A percentile compares a stretch with the other conserved stretches of the same genome.
Evolutionary conservation across 2,797 vertebrate species (phyloP).

Genomic region (Etheostoma nigrum): DNA sequence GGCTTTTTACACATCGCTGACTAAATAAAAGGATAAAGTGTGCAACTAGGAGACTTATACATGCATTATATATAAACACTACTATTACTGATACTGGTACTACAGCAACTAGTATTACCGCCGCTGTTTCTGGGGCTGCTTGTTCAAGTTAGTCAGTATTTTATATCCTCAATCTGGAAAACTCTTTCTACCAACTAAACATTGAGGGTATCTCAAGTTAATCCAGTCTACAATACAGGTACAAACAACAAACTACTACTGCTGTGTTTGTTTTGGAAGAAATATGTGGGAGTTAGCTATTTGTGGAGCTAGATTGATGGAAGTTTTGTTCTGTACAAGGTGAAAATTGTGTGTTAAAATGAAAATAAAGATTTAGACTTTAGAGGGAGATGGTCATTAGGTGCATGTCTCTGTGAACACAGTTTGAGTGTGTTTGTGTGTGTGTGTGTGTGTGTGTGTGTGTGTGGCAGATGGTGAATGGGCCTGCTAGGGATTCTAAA

Average conservation of each 20-base stretch:
- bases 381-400: constrained; percentile 28
- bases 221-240: constrained; percentile 22
- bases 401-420: constrained; percentile 23
- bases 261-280: neutral
- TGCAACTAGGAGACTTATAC: constrained; percentile 6
- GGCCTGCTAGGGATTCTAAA: constrained; percentile 69
- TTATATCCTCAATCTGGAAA: neutral
- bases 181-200: constrained; percentile 4
- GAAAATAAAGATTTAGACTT: neutral
- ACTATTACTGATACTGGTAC: constrained; percentile 10
- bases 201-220: constrained; percentile 12
- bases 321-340: neutral
- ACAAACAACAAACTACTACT: neutral
- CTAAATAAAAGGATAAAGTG: constrained; percentile 25
- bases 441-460: constrained; percentile 31
- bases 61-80: neutral
- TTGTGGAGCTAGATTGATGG: constrained; percentile 4
- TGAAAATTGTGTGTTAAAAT: neutral
- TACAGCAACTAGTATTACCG: constrained; percentile 13
- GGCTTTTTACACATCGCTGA: constrained; percentile 41
- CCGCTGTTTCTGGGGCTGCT: neutral
- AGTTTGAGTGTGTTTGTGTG: constrained; percentile 1
- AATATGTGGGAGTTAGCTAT: constrained; percentile 11
- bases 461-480: constrained; percentile 75
- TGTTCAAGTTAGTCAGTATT: constrained; percentile 3